A percentile compares a stretch with the other conserved stretches of the same genome.
These are phyloP conservation scores for Sardinella longiceps DNA, from an alignment of 2,797 vertebrate species.

Conservation along the genomic window DNA sequence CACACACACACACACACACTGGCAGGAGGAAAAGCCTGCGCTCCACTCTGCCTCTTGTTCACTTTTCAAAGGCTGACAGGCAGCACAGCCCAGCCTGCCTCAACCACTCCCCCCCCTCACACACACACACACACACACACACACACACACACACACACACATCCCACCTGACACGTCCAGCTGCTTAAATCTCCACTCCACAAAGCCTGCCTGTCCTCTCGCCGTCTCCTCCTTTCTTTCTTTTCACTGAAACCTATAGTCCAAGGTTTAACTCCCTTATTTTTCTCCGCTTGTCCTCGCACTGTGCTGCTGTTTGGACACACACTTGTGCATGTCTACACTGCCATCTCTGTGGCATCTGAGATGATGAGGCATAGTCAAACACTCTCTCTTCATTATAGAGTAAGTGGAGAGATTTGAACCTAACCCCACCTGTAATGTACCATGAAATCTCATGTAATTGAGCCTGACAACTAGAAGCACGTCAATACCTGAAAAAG, in stretches of 20 bases:
- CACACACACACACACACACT: neutral
- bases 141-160: neutral
- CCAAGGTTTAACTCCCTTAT: neutral
- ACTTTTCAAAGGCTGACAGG: slow-evolving; percentile 8
- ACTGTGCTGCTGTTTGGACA: neutral
- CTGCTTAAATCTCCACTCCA: slow-evolving; percentile 11
- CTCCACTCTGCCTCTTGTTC: slow-evolving; percentile 6
- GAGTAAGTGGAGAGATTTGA: neutral
- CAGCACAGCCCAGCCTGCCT: neutral
- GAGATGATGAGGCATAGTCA: neutral
- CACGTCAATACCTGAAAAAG: neutral
- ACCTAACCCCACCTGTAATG: neutral
- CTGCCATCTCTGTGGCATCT: neutral
- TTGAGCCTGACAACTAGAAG: neutral
- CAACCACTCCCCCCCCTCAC: no score
- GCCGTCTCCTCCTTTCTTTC: neutral
- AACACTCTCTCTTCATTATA: neutral
- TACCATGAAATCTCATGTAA: neutral
- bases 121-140: no score
- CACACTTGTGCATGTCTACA: neutral
- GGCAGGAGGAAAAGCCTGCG: neutral
- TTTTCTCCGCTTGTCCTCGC: neutral
- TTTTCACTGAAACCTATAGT: neutral
- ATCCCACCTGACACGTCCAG: neutral
- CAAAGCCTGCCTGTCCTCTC: neutral